These are phyloP conservation scores for Sitobion miscanthi DNA, from an alignment of 1,140 invertebrate genomes.

Conservation along the genomic window DNA sequence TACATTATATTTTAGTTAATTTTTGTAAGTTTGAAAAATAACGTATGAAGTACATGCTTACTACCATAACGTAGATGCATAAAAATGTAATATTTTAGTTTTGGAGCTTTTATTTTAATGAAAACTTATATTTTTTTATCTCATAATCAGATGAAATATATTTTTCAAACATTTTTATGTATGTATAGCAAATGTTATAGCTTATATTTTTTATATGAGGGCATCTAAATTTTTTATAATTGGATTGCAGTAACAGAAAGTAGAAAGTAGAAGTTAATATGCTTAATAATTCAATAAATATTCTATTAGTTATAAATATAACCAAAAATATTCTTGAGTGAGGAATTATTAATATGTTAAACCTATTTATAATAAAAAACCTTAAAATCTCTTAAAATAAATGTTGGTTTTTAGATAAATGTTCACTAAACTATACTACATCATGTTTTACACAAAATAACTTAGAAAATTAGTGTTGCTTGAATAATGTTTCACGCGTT, in stretches of 20 bases:
- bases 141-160: conserved; percentile 1
- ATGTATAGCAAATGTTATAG: not conserved
- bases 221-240: not conserved
- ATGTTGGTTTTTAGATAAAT: not conserved
- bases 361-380: not conserved
- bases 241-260: not conserved
- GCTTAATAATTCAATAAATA: no score
- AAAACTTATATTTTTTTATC: not conserved
- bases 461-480: no score
- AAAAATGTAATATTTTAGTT: conserved; percentile 12
- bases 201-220: not conserved
- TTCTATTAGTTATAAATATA: not conserved
- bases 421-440: not conserved
- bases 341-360: not conserved
- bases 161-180: not conserved
- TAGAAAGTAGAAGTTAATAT: not conserved
- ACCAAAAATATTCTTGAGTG: not conserved
- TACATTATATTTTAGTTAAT: not conserved
- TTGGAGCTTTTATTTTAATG: conserved; percentile 17
- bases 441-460: not conserved
- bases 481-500: no score
- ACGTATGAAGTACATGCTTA: not conserved
- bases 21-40: not conserved
- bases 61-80: not conserved
- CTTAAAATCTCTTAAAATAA: not conserved